Conservation (phyloP, 2,113 vertebrate species). For the Hippocampus zosterae region DNA sequence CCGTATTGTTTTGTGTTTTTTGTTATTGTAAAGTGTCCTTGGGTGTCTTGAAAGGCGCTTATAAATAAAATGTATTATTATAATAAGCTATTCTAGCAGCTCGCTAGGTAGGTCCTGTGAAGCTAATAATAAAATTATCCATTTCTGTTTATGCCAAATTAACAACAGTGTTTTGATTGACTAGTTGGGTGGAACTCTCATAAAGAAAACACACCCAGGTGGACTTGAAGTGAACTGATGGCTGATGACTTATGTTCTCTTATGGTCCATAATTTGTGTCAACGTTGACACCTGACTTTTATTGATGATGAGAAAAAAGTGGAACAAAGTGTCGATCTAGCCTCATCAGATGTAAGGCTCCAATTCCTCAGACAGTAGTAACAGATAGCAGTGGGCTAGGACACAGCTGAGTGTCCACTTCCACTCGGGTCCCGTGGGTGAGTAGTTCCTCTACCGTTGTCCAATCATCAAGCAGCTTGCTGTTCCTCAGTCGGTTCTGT, state of each 20-base stretch:
- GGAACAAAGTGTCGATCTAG: background rate
- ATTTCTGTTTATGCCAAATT: background rate
- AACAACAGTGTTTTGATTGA: background rate
- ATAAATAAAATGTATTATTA: too few species aligned
- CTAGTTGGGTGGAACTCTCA: background rate
- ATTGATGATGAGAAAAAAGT: background rate
- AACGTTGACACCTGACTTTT: background rate
- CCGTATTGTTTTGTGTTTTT: too few species aligned
- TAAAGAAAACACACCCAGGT: background rate
- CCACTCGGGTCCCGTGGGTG: conserved; percentile 52
- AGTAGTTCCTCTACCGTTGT: conserved; percentile 70
- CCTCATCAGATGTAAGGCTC: background rate
- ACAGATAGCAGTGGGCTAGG: conserved; percentile 67
- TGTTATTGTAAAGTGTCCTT: too few species aligned
- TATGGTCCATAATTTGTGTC: background rate
- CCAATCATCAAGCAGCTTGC: conserved; percentile 72
- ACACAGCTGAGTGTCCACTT: conserved; percentile 48
- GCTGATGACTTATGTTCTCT: background rate
- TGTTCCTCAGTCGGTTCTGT: conserved; percentile 66
- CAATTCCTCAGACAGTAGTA: conserved; percentile 57
- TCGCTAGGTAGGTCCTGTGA: background rate
- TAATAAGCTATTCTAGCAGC: background rate
- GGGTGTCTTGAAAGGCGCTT: too few species aligned
- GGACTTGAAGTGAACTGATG: background rate
- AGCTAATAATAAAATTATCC: background rate